Evolutionary conservation across 2,797 vertebrate genomes (phyloP).

Genomic region (Pygocentrus nattereri): DNA sequence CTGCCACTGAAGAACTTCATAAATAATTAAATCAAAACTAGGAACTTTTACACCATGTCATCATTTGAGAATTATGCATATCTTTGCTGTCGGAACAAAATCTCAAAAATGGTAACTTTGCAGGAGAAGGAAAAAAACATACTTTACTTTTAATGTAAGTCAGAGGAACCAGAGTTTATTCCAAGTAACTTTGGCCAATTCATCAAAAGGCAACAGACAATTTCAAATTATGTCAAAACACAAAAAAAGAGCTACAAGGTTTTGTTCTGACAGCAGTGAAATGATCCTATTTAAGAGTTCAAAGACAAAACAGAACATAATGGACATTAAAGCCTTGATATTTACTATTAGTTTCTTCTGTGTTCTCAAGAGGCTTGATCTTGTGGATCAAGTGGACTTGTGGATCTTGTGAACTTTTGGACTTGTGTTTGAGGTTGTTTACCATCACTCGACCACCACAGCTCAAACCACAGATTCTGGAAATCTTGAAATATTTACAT

Average conservation of each 20-base stretch:
- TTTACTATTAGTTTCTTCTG: constrained; percentile 22
- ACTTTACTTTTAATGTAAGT: no score
- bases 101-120: no score
- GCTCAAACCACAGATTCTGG: neutral
- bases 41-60: constrained; percentile 12
- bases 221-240: no score
- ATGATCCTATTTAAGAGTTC: constrained; percentile 1
- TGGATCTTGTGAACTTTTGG: constrained; percentile 19
- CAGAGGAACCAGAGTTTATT: no score
- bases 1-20: neutral
- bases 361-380: constrained; percentile 2
- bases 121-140: no score
- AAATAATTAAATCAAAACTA: neutral
- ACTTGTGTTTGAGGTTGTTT: constrained; percentile 19
- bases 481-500: constrained; percentile 26
- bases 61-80: neutral
- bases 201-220: no score
- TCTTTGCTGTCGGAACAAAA: no score
- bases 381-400: no score
- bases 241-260: no score
- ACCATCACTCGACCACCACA: neutral
- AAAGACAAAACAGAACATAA: constrained; percentile 21
- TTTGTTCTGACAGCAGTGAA: no score
- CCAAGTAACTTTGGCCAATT: no score
- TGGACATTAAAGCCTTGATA: constrained; percentile 21